Base-by-base conservation (phyloP, 1,140 invertebrate species). In the Hyphantria cunea region DNA sequence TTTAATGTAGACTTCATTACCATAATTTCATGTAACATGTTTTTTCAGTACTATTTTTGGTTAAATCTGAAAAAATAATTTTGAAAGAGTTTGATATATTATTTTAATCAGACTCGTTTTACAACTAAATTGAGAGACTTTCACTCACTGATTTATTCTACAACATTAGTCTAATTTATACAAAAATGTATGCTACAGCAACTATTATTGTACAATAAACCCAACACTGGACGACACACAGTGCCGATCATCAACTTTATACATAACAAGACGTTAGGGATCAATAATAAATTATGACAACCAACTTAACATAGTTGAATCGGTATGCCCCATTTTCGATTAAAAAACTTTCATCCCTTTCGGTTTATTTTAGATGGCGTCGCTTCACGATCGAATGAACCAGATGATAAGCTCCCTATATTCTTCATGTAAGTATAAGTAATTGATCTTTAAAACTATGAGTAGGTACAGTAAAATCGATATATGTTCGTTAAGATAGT, bases 31-130 rank as follows among this genome's bases (percentile, higher is more conserved):
- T n/a, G n/a, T n/a, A n/a, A n/a, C n/a, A n/a, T n/a, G n/a, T n/a
- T n/a, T n/a, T n/a, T n/a, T n/a, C n/a, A n/a, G n/a, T n/a, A n/a
- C n/a, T n/a, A n/a, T n/a, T n/a, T n/a, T n/a, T n/a, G n/a, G n/a
- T n/a, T n/a, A n/a, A n/a, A n/a, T n/a, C n/a, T n/a, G n/a, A n/a
- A n/a, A n/a, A n/a, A n/a, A n/a, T n/a, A n/a, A n/a, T n/a, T n/a
- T n/a, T n/a, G n/a, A n/a, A n/a, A n/a, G n/a, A n/a, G 65, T 76
- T 74, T 78, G 76, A 84, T 71, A 75, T 84, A 84, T 86, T 85
- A 86, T 82, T 77, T 85, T 86, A 89, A 85, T 89, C 80, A 89
- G 82, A 89, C 86, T 89, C 86, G 86, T 87, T 87, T 81, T 80
- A 85, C 79, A 84, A 89, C 83, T 78, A 80, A 87, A 86, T 77